A percentile compares a stretch with the other conserved stretches of the same genome.
These are phyloP conservation scores for Bradypodion ventrale DNA, from an alignment of 2,797 vertebrate species.

Conservation along the genomic window DNA sequence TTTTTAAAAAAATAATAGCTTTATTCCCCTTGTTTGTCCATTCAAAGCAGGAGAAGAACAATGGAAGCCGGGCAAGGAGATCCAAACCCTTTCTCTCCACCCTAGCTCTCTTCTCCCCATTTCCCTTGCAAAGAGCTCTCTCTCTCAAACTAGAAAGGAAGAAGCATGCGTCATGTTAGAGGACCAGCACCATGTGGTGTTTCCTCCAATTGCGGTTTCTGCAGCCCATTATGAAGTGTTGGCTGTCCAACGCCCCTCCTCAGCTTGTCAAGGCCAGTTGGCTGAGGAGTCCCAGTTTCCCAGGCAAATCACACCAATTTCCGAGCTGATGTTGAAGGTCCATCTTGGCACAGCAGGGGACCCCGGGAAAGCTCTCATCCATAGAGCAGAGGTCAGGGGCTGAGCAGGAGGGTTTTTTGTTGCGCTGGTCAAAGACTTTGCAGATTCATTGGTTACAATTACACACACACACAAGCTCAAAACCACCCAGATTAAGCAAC, in stretches of 20 bases:
- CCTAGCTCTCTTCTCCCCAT: no score
- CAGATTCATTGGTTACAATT: slow-evolving; percentile 36
- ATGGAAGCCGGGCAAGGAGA: neutral
- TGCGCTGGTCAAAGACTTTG: slow-evolving; percentile 24
- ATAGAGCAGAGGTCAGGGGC: slow-evolving; percentile 72
- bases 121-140: neutral
- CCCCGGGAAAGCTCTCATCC: slow-evolving; percentile 78
- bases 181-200: slow-evolving; percentile 19
- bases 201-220: neutral
- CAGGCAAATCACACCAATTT: slow-evolving; percentile 90
- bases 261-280: slow-evolving; percentile 71
- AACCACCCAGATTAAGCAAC: slow-evolving; percentile 19
- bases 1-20: neutral
- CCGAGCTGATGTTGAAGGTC: slow-evolving; percentile 86
- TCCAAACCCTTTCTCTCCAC: no score
- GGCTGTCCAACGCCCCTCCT: slow-evolving; percentile 59
- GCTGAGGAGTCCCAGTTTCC: slow-evolving; percentile 77
- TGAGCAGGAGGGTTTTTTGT: slow-evolving; percentile 54
- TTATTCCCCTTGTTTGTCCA: neutral
- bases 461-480: slow-evolving; percentile 45
- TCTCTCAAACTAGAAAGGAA: slow-evolving; percentile 30
- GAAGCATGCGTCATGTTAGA: slow-evolving; percentile 15
- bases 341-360: slow-evolving; percentile 85
- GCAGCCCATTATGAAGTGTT: slow-evolving; percentile 43
- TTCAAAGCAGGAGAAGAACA: neutral